Conservation (phyloP, 2,113 vertebrate genomes). For the Psephotus haematonotus region DNA sequence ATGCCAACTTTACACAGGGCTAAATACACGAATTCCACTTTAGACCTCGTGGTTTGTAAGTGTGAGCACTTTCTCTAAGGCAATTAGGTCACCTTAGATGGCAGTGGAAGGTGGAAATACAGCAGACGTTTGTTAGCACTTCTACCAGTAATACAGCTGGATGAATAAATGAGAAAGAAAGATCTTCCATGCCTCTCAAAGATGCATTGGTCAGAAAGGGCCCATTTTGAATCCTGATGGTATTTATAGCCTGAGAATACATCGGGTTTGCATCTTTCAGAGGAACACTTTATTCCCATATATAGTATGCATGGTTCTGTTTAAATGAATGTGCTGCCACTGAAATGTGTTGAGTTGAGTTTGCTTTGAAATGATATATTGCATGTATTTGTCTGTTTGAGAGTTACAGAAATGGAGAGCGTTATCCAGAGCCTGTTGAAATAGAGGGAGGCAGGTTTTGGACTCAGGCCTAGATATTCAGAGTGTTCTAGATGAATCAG, state of each 20-base stretch:
- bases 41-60: neutral
- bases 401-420: neutral
- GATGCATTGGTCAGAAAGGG: neutral
- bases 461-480: slow-evolving; percentile 2
- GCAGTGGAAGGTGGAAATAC: neutral
- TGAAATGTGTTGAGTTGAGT: slow-evolving; percentile 52
- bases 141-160: neutral
- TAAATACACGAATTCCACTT: neutral
- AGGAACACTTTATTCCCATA: slow-evolving; percentile 57
- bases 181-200: neutral
- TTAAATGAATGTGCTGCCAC: slow-evolving; percentile 56
- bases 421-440: slow-evolving; percentile 15
- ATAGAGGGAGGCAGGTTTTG: slow-evolving; percentile 16
- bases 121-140: neutral
- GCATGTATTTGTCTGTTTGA: slow-evolving; percentile 20
- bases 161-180: neutral
- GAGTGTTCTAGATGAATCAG: slow-evolving; percentile 9
- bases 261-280: neutral
- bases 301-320: slow-evolving; percentile 44
- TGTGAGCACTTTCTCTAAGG: neutral
- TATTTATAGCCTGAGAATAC: slow-evolving; percentile 55
- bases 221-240: neutral
- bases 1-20: neutral
- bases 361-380: slow-evolving; percentile 48
- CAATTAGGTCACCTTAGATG: neutral